Evolutionary conservation across 2,113 vertebrate genomes (phyloP).

Genomic region (Notarius quadriscutis): DNA sequence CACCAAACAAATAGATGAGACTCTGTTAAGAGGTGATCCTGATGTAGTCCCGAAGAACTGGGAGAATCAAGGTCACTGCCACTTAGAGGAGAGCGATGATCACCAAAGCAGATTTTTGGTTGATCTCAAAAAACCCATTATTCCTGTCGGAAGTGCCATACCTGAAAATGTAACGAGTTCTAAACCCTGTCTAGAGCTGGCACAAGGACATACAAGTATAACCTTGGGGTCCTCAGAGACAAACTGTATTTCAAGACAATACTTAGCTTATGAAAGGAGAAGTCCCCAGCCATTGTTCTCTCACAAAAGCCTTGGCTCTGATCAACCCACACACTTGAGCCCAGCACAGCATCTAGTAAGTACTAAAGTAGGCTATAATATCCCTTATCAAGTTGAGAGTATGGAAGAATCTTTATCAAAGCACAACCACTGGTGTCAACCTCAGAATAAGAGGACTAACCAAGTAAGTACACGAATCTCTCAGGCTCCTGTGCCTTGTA

Average conservation of each 20-base stretch:
- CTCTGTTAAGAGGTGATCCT: constrained; percentile 58
- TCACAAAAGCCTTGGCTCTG: constrained; percentile 44
- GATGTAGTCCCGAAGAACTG: constrained; percentile 72
- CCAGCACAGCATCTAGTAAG: constrained; percentile 62
- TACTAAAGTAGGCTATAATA: constrained; percentile 63
- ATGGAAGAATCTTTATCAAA: constrained; percentile 56
- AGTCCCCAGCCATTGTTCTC: constrained; percentile 58
- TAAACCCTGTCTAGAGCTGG: constrained; percentile 37
- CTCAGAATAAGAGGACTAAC: constrained; percentile 65
- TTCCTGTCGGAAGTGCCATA: constrained; percentile 7
- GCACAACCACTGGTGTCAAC: constrained; percentile 60
- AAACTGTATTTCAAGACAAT: constrained; percentile 32
- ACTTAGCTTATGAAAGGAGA: constrained; percentile 40
- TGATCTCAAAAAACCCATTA: constrained; percentile 13
- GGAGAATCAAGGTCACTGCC: constrained; percentile 65
- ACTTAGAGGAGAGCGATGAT: constrained; percentile 24
- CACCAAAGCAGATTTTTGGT: constrained; percentile 27
- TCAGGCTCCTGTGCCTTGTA: constrained; percentile 70
- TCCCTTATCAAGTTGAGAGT: constrained; percentile 54
- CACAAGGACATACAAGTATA: constrained; percentile 46
- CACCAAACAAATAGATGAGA: constrained; percentile 44
- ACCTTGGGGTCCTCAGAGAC: constrained; percentile 60
- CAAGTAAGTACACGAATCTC: constrained; percentile 70
- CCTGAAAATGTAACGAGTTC: constrained; percentile 36
- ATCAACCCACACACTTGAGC: constrained; percentile 53